phyloP scores from a whole-genome alignment of 2,797 vertebrate species.

The Malurus leucopterus region DNA sequence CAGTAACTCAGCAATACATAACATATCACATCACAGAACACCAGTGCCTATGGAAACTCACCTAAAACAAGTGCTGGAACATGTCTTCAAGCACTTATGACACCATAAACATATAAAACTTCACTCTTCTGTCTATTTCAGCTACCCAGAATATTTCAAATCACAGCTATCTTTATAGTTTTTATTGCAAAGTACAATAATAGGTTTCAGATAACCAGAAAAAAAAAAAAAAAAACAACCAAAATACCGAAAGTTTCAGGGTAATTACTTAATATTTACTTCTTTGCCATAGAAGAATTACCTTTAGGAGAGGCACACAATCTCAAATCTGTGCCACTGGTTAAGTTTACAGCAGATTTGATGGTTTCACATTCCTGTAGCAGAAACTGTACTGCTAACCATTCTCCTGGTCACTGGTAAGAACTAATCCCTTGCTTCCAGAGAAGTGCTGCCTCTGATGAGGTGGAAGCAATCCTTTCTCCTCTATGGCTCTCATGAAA shows the following conservation, averaged over 20 bases:
- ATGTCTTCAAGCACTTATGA: not conserved
- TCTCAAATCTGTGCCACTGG: not conserved
- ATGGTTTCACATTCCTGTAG: not conserved
- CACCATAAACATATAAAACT: not conserved
- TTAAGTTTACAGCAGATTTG: not conserved
- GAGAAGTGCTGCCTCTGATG: not conserved
- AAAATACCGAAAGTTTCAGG: not conserved
- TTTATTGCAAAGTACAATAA: not conserved
- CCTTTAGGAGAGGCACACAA: not conserved
- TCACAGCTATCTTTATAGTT: not conserved
- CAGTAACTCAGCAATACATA: not conserved
- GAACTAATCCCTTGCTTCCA: not conserved
- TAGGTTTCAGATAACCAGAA: not conserved
- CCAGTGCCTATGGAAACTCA: not conserved
- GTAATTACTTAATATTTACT: not conserved
- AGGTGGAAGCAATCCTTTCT: not conserved
- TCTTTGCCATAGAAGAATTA: not conserved
- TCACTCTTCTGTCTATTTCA: not conserved
- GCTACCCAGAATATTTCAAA: not conserved
- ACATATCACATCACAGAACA: not conserved
- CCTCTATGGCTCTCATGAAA: not conserved
- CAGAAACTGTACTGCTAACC: not conserved
- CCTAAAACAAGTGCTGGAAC: not conserved
- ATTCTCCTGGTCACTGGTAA: not conserved
- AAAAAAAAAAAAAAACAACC: not conserved